Base-by-base conservation (phyloP, 2,113 vertebrate genomes). In the Dicaeum eximium region DNA sequence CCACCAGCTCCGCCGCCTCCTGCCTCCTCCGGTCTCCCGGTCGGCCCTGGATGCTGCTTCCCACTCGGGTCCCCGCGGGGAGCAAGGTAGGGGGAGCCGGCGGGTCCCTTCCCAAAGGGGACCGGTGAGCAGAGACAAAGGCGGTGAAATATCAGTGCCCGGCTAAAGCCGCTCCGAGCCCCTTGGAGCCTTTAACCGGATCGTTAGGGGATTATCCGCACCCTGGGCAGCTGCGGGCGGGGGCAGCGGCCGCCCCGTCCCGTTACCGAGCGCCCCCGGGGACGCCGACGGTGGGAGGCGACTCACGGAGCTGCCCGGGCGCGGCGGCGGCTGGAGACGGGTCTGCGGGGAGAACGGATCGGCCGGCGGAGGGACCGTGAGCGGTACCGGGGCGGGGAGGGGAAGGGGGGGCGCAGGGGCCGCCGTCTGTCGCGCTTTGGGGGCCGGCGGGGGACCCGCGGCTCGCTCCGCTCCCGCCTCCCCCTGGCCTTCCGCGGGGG, bases 121-220 rank as follows among this genome's bases (percentile, higher is more conserved):
- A 78, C 61, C 38, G 61, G 51, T 47, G 62, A 77, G 65, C 64
- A 91, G 51, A 90, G 88, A 91, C 92, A 93, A 95, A 92, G 85
- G 74, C 91, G 38, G 79, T 45, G 92, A 77, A 92, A 88, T 79
- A 95, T 69, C 95, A 86, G 19, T 33, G 83, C 69, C 33, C 75
- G n/a, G 80, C 86, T 91, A 88, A 96, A 75, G 81, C 92, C 51
- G 20, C 92, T 82, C 82, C 54, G 69, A 87, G 81, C 87, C 73
- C 74, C 73, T 51, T 69, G 37, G 92, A 97, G 91, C 91, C 80
- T 79, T 93, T 96, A 95, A 97, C 89, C 69, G 58, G 90, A 94
- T 95, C 62, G 78, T 94, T 95, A 95, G 75, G n/a, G 77, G 93
- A 92, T 96, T 91, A 96, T 86, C 91, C 58, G 64, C 60, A 57